A percentile compares a stretch with the other conserved stretches of the same genome.
Conservation (phyloP, 2,888 invertebrate genomes). For the Drosophila maculinotata region DNA sequence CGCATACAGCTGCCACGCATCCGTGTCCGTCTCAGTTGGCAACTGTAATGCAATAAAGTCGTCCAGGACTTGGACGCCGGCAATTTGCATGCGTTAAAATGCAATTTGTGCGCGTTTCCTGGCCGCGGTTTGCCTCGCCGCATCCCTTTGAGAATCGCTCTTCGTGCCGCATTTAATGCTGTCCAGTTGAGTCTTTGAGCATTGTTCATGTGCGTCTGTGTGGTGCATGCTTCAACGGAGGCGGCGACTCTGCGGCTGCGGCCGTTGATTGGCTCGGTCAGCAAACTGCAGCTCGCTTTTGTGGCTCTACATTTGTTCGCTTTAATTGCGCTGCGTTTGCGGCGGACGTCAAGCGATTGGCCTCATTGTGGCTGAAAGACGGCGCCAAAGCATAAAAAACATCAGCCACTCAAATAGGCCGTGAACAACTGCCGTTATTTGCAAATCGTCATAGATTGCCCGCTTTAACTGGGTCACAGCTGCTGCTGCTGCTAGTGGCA, state of each 20-base stretch:
- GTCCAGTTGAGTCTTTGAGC: too few species aligned
- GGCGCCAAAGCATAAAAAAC: conserved; percentile 56
- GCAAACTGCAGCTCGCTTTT: conserved; percentile 37
- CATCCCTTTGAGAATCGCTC: conserved; percentile 48
- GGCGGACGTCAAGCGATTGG: conserved; percentile 55
- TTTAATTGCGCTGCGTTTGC: conserved; percentile 65
- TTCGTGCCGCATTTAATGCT: conserved; percentile 40
- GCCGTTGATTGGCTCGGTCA: conserved; percentile 64
- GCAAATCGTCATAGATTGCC: conserved; percentile 3
- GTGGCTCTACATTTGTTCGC: conserved; percentile 61
- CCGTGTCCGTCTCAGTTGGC: conserved; percentile 28
- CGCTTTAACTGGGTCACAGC: conserved; percentile 67
- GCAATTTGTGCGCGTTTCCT: conserved; percentile 77
- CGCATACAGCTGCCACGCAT: conserved; percentile 38
- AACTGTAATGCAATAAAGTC: conserved; percentile 75
- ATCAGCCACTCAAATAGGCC: conserved; percentile 47
- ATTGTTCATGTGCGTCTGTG: too few species aligned
- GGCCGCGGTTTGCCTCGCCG: conserved; percentile 50
- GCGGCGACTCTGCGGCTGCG: conserved; percentile 19
- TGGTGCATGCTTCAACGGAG: too few species aligned
- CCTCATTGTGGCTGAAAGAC: conserved; percentile 63
- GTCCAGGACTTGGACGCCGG: conserved; percentile 52
- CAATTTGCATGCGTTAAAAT: conserved; percentile 82
- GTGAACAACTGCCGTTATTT: conserved; percentile 12
- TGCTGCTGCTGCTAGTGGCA: conserved; percentile 46